These are phyloP conservation scores for Spondyliosoma cantharus DNA, from an alignment of 2,797 vertebrate species.

Conservation along the genomic window DNA sequence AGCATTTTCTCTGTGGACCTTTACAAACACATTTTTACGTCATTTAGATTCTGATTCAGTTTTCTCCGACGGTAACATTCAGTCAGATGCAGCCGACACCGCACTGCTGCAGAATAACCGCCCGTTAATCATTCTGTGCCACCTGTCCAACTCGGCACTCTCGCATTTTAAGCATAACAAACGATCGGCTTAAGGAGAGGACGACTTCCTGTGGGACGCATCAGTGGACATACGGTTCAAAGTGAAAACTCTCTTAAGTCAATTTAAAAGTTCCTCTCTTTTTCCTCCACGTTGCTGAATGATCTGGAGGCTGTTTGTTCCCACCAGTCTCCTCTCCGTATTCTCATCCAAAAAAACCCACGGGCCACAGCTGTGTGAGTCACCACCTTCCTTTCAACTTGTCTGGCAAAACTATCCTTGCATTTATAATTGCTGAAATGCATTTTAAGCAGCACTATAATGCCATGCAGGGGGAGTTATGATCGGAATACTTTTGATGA, in stretches of 20 bases:
- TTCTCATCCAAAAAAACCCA: slow-evolving; percentile 6
- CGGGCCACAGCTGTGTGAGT: slow-evolving; percentile 27
- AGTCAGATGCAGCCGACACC: neutral
- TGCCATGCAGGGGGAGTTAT: slow-evolving; percentile 24
- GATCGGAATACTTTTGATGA: slow-evolving; percentile 50
- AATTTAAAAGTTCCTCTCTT: slow-evolving; percentile 21
- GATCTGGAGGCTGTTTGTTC: slow-evolving; percentile 12
- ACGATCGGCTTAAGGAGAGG: neutral
- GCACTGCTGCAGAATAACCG: neutral
- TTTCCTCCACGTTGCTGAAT: neutral
- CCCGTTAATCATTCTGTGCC: neutral
- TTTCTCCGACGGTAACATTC: neutral
- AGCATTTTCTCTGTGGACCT: too few species aligned
- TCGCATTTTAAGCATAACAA: neutral
- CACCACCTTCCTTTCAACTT: slow-evolving; percentile 34
- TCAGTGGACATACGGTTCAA: neutral
- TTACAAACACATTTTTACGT: too few species aligned
- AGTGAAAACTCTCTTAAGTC: neutral
- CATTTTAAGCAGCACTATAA: slow-evolving; percentile 32
- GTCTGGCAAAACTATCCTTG: slow-evolving; percentile 18
- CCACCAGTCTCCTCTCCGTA: neutral
- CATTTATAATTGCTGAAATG: slow-evolving; percentile 31
- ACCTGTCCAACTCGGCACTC: too few species aligned
- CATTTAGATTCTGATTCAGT: neutral
- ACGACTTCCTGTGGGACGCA: neutral